Percentiles rank a stretch among this genome's conserved stretches.
Evolutionary conservation across 2,888 invertebrate genomes (phyloP).

Genomic region (Fragum sueziense): DNA sequence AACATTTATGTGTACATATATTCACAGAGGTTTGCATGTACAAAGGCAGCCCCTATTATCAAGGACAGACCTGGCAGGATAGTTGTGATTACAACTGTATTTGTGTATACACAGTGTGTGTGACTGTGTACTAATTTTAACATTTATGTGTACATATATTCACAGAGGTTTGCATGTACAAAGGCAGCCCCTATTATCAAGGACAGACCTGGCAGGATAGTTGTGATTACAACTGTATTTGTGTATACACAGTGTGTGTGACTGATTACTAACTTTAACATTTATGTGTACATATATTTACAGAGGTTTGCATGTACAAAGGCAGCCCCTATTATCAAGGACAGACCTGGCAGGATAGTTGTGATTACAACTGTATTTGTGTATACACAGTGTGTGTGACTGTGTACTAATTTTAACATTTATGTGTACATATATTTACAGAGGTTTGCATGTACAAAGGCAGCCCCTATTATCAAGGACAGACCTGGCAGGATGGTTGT

Average conservation of each 20-base stretch:
- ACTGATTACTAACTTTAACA: no score
- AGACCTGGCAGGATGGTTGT: slow-evolving; percentile 71
- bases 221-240: slow-evolving; percentile 64
- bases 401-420: no score
- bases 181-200: slow-evolving; percentile 63
- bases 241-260: slow-evolving; percentile 66
- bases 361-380: slow-evolving; percentile 65
- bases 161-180: slow-evolving; percentile 68
- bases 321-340: slow-evolving; percentile 66
- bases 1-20: no score
- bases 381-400: no score
- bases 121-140: no score
- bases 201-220: slow-evolving; percentile 70
- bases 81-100: slow-evolving; percentile 65
- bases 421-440: slow-evolving; percentile 30
- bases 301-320: slow-evolving; percentile 14
- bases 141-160: no score
- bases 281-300: no score
- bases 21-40: slow-evolving; percentile 67
- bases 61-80: slow-evolving; percentile 70
- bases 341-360: slow-evolving; percentile 70
- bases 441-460: slow-evolving; percentile 69
- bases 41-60: slow-evolving; percentile 63
- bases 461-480: slow-evolving; percentile 66
- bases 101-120: slow-evolving; percentile 67